phyloP scores from a whole-genome alignment of 2,113 vertebrate genomes.

The Rissa tridactyla region DNA sequence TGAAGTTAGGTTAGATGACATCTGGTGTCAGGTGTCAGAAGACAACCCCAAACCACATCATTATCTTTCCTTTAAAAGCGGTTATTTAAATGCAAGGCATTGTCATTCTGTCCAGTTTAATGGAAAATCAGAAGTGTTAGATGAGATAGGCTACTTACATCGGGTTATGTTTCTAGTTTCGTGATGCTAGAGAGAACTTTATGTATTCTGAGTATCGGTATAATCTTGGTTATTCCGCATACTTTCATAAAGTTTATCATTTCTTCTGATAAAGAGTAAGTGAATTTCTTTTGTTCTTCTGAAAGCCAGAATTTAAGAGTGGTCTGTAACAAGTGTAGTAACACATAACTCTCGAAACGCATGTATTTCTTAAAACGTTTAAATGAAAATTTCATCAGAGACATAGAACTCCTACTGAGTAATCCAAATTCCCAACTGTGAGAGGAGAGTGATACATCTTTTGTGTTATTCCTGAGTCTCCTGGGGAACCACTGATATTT shows the following conservation, averaged over 20 bases:
- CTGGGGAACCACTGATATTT: neutral
- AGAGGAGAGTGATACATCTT: neutral
- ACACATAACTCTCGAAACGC: neutral
- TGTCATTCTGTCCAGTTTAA: neutral
- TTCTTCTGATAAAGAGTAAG: neutral
- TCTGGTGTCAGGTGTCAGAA: neutral
- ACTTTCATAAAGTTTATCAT: neutral
- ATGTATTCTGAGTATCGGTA: neutral
- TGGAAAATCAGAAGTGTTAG: neutral
- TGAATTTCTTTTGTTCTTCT: neutral
- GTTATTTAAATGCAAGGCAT: neutral
- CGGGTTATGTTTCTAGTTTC: neutral
- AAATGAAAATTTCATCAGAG: neutral
- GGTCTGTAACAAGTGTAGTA: neutral
- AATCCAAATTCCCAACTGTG: neutral
- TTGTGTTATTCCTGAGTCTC: neutral
- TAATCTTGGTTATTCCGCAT: neutral
- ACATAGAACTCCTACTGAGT: neutral
- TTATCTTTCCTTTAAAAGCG: neutral
- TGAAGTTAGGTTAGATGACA: neutral
- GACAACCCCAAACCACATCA: neutral
- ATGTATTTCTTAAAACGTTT: neutral
- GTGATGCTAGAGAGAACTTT: neutral
- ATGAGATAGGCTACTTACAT: neutral
- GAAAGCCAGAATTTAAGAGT: neutral